These are phyloP conservation scores for Molossus alvarezi DNA, from an alignment of 2,797 vertebrate genomes.

Conservation along the genomic window DNA sequence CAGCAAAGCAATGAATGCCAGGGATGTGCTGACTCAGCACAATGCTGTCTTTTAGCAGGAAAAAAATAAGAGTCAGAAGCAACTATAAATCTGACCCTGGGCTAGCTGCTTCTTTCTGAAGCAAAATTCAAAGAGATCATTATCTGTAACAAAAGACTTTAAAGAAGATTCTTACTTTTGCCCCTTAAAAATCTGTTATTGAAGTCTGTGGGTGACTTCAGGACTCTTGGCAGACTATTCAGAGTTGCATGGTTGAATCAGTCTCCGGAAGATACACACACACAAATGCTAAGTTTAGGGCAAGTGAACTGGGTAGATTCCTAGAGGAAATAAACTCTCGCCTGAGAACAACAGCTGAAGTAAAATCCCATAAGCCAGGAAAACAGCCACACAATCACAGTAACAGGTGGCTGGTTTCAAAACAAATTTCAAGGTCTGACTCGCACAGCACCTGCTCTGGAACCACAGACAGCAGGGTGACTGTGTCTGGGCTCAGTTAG, in stretches of 20 bases:
- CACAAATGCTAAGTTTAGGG: slow-evolving; percentile 84
- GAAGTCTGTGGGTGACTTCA: slow-evolving; percentile 72
- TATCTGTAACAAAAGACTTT: slow-evolving; percentile 83
- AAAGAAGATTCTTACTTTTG: slow-evolving; percentile 75
- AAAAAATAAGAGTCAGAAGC: slow-evolving; percentile 78
- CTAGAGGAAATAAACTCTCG: slow-evolving; percentile 93
- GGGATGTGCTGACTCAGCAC: slow-evolving; percentile 83
- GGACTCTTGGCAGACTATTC: slow-evolving; percentile 59
- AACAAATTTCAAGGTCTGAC: slow-evolving; percentile 91
- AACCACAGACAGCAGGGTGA: slow-evolving; percentile 85
- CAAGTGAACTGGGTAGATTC: slow-evolving; percentile 87
- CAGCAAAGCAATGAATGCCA: slow-evolving; percentile 63
- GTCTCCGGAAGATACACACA: slow-evolving; percentile 78
- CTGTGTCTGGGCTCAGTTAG: slow-evolving; percentile 85
- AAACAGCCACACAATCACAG: slow-evolving; percentile 93
- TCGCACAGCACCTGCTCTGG: slow-evolving; percentile 89
- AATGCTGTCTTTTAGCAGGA: slow-evolving; percentile 65
- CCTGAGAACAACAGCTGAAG: slow-evolving; percentile 92
- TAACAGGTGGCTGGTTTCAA: slow-evolving; percentile 92
- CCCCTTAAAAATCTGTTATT: slow-evolving; percentile 79
- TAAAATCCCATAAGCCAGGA: slow-evolving; percentile 93
- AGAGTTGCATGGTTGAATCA: slow-evolving; percentile 77
- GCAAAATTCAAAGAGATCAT: slow-evolving; percentile 80
- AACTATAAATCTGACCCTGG: slow-evolving; percentile 82
- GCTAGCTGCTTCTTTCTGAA: slow-evolving; percentile 71